Percentiles rank a stretch among this genome's conserved stretches.
phyloP scores from a whole-genome alignment of 1,140 invertebrate species.

The Brachionus calyciflorus region DNA sequence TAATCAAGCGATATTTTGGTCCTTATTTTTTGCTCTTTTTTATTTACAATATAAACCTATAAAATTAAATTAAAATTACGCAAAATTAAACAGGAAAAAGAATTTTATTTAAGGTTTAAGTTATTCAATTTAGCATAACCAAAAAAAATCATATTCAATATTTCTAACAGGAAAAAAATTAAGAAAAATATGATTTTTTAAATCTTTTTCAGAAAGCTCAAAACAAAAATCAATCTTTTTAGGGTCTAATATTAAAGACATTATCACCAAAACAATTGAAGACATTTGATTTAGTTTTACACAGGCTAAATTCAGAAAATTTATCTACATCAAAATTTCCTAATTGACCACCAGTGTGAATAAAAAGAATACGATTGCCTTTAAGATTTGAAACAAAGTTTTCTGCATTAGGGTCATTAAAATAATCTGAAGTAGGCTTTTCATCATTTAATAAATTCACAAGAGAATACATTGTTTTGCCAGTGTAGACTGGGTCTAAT shows the following conservation, averaged over 20 bases:
- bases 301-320: neutral
- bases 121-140: no score
- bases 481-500: slow-evolving; percentile 55
- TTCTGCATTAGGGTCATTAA: neutral
- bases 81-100: no score
- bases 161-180: no score
- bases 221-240: neutral
- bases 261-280: slow-evolving; percentile 31
- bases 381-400: slow-evolving; percentile 50
- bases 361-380: slow-evolving; percentile 53
- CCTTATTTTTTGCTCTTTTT: no score
- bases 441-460: slow-evolving; percentile 50
- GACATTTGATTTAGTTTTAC: neutral
- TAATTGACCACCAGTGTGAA: slow-evolving; percentile 54
- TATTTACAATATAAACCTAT: no score
- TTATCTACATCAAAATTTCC: slow-evolving; percentile 28
- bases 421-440: neutral
- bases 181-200: no score
- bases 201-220: no score
- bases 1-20: no score
- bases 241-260: neutral
- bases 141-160: no score
- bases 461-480: slow-evolving; percentile 53
- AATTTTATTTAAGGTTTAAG: no score
- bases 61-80: no score